These are phyloP conservation scores for Caerostris extrusa DNA, from an alignment of 1,140 invertebrate species.

Conservation along the genomic window DNA sequence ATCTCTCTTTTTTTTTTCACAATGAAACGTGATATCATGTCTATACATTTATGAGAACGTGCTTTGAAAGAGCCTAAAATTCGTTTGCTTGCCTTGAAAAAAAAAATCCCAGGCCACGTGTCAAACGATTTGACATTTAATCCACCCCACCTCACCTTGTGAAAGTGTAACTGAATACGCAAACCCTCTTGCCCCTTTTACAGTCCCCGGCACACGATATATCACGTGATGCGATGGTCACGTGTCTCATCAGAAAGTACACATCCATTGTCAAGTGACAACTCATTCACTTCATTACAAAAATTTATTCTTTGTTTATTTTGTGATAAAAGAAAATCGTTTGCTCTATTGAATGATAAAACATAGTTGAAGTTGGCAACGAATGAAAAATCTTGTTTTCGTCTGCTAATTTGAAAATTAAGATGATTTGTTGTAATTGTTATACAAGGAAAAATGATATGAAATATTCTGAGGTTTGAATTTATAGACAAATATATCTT, in stretches of 20 bases:
- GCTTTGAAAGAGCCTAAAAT: background rate
- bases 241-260: no score
- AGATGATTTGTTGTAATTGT: no score
- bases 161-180: background rate
- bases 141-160: background rate
- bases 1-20: background rate
- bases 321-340: background rate
- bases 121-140: constrained; percentile 36
- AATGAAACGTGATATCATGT: background rate
- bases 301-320: background rate
- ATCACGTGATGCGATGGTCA: background rate
- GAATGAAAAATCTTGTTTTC: background rate
- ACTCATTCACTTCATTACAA: background rate
- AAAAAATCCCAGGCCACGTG: background rate
- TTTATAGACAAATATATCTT: no score
- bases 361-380: background rate
- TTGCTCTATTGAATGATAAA: background rate
- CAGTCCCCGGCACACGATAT: background rate
- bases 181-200: background rate
- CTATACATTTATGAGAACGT: no score
- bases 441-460: no score
- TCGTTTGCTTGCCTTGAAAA: background rate
- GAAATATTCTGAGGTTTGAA: no score
- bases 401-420: no score
- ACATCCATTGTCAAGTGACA: background rate